A percentile compares a stretch with the other conserved stretches of the same genome.
These are phyloP conservation scores for Holacanthella duospinosa DNA, from an alignment of 2,888 invertebrate genomes.

Conservation along the genomic window DNA sequence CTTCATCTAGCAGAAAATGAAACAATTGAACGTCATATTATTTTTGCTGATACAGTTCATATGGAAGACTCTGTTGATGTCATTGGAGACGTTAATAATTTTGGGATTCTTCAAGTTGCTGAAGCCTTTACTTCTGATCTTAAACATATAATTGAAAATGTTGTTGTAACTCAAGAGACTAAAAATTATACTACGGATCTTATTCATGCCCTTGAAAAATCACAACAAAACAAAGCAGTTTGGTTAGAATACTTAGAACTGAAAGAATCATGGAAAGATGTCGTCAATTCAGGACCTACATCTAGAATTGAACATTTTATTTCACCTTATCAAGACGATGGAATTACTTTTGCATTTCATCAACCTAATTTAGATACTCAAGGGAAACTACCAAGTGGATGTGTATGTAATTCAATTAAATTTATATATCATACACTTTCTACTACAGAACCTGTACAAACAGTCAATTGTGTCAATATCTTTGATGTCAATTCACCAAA, in stretches of 20 bases:
- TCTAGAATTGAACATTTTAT: background rate
- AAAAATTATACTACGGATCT: background rate
- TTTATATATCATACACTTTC: background rate
- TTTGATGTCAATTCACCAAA: conserved; percentile 15
- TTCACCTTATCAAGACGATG: background rate
- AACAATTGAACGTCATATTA: conserved; percentile 15
- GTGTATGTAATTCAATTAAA: conserved; percentile 18
- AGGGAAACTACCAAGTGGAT: conserved; percentile 22
- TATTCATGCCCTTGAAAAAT: background rate
- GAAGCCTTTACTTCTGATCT: conserved; percentile 8
- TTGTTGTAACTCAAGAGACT: background rate
- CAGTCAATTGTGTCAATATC: conserved; percentile 19
- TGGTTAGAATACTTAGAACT: conserved; percentile 27
- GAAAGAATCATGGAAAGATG: conserved; percentile 6
- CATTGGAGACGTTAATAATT: conserved; percentile 13
- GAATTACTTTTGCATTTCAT: background rate
- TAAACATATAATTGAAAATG: background rate
- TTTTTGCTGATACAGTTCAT: conserved; percentile 16
- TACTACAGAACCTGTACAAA: conserved; percentile 1
- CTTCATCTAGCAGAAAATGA: conserved; percentile 4
- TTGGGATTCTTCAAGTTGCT: background rate
- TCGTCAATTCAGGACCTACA: background rate
- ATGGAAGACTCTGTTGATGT: conserved; percentile 13
- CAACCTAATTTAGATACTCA: background rate
- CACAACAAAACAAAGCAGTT: conserved; percentile 11